These are phyloP conservation scores for Tragelaphus imberbis DNA, from an alignment of 2,113 vertebrate species.

Conservation along the genomic window DNA sequence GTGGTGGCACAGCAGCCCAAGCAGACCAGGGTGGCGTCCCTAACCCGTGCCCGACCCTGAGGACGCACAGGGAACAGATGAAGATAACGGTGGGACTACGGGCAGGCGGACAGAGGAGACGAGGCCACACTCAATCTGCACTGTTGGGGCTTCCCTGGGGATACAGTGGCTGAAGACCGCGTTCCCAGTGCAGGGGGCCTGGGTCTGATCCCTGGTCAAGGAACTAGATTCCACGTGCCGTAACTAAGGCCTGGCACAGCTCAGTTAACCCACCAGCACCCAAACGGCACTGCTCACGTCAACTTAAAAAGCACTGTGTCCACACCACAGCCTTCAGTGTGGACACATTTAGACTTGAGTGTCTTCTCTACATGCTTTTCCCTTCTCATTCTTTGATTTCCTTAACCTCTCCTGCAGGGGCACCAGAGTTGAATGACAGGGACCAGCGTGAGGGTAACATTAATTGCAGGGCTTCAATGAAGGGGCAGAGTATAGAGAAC, in stretches of 20 bases:
- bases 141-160: neutral
- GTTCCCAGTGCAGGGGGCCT: neutral
- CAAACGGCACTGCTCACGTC: neutral
- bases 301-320: neutral
- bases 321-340: accelerated
- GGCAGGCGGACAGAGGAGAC: neutral
- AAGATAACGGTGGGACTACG: accelerated
- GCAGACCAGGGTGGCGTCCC: neutral
- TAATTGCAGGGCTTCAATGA: neutral
- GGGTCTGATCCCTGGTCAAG: neutral
- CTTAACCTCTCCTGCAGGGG: neutral
- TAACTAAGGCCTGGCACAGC: neutral
- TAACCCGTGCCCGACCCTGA: accelerated
- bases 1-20: accelerated
- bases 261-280: neutral
- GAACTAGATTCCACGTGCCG: neutral
- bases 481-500: neutral
- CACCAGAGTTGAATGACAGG: too few relatives aligned
- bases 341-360: neutral
- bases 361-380: neutral
- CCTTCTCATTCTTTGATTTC: neutral
- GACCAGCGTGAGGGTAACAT: neutral
- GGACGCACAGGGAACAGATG: accelerated
- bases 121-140: accelerated
- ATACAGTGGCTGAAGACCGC: neutral